Evolutionary conservation across 2,113 vertebrate species (phyloP).

Genomic region (Carassius carassius): DNA sequence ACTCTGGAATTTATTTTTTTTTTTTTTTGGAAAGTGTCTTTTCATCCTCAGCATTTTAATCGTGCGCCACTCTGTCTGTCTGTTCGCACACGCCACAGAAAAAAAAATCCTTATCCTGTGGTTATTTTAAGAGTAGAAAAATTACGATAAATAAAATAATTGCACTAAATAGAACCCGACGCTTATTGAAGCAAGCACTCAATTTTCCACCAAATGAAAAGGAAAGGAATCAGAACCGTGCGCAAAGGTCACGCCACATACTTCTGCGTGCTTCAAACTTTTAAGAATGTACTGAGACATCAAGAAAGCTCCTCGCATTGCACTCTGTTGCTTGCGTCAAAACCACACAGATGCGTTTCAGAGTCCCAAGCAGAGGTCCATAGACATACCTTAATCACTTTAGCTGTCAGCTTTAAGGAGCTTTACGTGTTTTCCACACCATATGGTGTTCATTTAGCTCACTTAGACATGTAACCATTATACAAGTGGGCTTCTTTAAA

Average conservation of each 20-base stretch:
- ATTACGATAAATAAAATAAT: background rate
- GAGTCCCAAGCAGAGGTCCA: slow-evolving; percentile 88
- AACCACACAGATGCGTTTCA: slow-evolving; percentile 89
- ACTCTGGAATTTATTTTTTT: background rate
- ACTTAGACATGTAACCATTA: slow-evolving; percentile 95
- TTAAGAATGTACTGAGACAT: background rate
- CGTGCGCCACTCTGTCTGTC: background rate
- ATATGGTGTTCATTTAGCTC: slow-evolving; percentile 96
- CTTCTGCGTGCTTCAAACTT: slow-evolving; percentile 12
- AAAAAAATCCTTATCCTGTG: background rate
- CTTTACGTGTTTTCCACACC: slow-evolving; percentile 93
- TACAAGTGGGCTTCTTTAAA: slow-evolving; percentile 93
- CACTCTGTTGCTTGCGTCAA: slow-evolving; percentile 85
- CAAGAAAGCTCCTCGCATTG: slow-evolving; percentile 3
- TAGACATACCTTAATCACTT: slow-evolving; percentile 93
- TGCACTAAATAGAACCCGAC: background rate
- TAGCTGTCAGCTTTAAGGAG: slow-evolving; percentile 94
- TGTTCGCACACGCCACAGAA: background rate
- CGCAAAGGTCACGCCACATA: slow-evolving; percentile 41
- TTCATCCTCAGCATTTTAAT: slow-evolving; percentile 16
- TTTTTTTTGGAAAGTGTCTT: background rate
- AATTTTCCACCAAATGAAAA: slow-evolving; percentile 18
- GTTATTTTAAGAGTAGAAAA: slow-evolving; percentile 23
- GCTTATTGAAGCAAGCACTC: slow-evolving; percentile 25
- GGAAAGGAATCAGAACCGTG: slow-evolving; percentile 39